These are phyloP conservation scores for Sinhomidia bicolor DNA, from an alignment of 2,888 invertebrate genomes.

Conservation along the genomic window DNA sequence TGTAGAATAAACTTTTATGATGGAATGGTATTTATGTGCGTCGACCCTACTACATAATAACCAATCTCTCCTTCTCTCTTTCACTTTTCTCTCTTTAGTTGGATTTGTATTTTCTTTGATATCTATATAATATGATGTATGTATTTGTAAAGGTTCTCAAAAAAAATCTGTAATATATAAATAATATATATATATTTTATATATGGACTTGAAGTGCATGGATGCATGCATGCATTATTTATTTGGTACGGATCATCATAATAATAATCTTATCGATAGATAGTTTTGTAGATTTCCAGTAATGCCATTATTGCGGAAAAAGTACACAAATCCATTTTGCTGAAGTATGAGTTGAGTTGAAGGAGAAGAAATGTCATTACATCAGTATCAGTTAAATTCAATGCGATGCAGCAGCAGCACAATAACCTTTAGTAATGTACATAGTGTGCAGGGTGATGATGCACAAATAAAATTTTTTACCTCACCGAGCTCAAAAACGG, in stretches of 20 bases:
- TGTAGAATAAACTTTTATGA: constrained; percentile 77
- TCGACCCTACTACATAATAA: constrained; percentile 24
- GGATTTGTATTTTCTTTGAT: constrained; percentile 21
- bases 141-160: too few species aligned
- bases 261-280: constrained; percentile 70
- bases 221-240: constrained; percentile 73
- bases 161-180: too few species aligned
- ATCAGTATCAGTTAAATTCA: constrained; percentile 36
- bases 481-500: constrained; percentile 31
- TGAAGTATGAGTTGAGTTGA: constrained; percentile 13
- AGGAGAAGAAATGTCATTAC: constrained; percentile 47
- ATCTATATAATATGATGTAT: too few species aligned
- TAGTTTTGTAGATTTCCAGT: constrained; percentile 64
- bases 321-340: constrained; percentile 23
- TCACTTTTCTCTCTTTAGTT: background rate
- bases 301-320: constrained; percentile 25
- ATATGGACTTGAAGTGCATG: constrained; percentile 64
- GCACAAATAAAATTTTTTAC: constrained; percentile 68
- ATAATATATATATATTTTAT: too few species aligned
- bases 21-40: constrained; percentile 41
- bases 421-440: constrained; percentile 16
- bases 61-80: constrained; percentile 4
- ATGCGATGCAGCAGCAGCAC: background rate
- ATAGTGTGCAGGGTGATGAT: constrained; percentile 15
- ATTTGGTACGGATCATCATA: constrained; percentile 71